Conservation (phyloP, 2,888 invertebrate species). For the Sturmia bella region DNA sequence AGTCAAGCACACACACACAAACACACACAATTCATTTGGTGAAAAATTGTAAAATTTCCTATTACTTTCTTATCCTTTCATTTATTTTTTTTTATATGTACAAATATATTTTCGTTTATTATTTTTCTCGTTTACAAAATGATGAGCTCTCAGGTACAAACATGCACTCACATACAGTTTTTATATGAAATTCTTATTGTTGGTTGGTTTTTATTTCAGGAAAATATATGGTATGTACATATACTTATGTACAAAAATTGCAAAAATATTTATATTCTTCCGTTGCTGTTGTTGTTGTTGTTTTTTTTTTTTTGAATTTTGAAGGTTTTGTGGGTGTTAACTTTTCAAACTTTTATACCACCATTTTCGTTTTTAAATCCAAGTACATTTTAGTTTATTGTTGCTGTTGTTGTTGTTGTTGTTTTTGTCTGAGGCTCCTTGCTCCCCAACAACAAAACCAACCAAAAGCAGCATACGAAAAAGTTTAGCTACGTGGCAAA, state of each 20-base stretch:
- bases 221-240: conserved; percentile 14
- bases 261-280: conserved; percentile 51
- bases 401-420: conserved; percentile 18
- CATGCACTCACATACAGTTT: conserved; percentile 25
- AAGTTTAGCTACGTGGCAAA: conserved; percentile 17
- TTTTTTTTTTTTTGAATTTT: conserved; percentile 48
- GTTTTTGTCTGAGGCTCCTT: conserved; percentile 27
- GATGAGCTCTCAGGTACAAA: conserved; percentile 64
- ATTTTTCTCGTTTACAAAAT: conserved; percentile 53
- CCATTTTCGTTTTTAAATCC: conserved; percentile 57
- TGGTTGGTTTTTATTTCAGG: conserved; percentile 55
- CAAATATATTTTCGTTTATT: conserved; percentile 21
- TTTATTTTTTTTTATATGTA: conserved; percentile 36
- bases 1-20: conserved; percentile 55
- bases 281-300: too few relatives aligned
- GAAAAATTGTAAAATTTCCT: conserved; percentile 51
- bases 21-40: conserved; percentile 59
- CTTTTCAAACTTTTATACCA: conserved; percentile 66
- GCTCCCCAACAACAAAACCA: conserved; percentile 29
- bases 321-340: conserved; percentile 70
- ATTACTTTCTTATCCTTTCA: conserved; percentile 18
- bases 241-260: conserved; percentile 13
- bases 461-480: conserved; percentile 31
- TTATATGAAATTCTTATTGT: conserved; percentile 60
- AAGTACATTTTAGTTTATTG: conserved; percentile 17